These are phyloP conservation scores for Troides aeacus DNA, from an alignment of 2,888 invertebrate genomes.

Conservation along the genomic window DNA sequence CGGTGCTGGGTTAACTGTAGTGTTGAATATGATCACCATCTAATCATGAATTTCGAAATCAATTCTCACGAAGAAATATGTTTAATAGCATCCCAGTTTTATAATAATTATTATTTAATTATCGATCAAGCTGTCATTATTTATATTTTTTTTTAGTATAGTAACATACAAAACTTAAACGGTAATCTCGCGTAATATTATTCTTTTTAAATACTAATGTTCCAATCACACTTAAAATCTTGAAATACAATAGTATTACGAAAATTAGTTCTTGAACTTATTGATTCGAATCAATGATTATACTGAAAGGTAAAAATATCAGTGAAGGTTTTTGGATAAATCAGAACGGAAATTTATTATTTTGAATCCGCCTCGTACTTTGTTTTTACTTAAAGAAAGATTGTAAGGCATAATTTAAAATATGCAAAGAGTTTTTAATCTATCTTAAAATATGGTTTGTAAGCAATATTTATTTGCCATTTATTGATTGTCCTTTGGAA, in stretches of 20 bases:
- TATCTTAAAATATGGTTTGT: neutral
- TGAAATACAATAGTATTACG: neutral
- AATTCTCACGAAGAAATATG: neutral
- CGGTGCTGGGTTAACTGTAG: slow-evolving; percentile 18
- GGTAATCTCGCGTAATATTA: too few relatives aligned
- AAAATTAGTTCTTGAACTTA: neutral
- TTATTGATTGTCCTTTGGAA: too few relatives aligned
- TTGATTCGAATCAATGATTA: neutral
- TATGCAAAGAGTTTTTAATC: neutral
- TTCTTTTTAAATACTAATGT: neutral
- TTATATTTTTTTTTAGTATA: neutral
- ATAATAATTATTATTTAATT: neutral
- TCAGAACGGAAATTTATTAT: neutral
- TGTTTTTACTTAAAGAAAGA: too few relatives aligned
- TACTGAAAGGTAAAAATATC: neutral
- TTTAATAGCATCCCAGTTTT: slow-evolving; percentile 20
- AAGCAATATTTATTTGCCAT: neutral
- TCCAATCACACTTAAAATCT: neutral
- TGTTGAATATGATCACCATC: neutral
- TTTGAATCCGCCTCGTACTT: neutral
- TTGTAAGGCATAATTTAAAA: too few relatives aligned
- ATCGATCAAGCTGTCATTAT: neutral
- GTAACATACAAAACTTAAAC: neutral
- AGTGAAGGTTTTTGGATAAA: neutral
- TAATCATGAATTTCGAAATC: neutral